Base-by-base conservation (phyloP, 2,888 invertebrate species). In the Machimus atricapillus region DNA sequence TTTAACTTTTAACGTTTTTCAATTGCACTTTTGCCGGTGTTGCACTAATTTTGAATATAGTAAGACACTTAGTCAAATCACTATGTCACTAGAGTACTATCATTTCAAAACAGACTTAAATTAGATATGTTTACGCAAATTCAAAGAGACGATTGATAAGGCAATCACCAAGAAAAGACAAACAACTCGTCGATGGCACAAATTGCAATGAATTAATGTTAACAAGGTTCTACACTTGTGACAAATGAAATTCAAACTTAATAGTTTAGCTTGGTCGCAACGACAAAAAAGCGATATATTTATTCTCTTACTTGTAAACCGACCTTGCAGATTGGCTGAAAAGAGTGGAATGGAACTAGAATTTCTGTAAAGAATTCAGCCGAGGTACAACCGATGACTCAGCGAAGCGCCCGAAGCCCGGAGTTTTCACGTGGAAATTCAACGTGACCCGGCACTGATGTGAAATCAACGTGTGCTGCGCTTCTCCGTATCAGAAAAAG, bases 341-440 rank as follows among this genome's bases (percentile, higher is more conserved):
- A 66, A 66, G 19, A 23, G 66, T 66, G 66, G 66, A 66, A 66
- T 66, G 40, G 12, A 66, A 66, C 66, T 66, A 66, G 66, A 66
- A 66, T 66, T 12, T 23, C 19, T 66, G 66, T 23, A 66, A n/a
- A 66, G 66, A 66, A 66, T 27, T 23, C 14, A 66, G 27, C 27
- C 66, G 66, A 66, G 27, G 66, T 23, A 27, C 3, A 12, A 2
- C 66, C 66, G 66, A 66, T 27, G 66, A 66, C 0, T 23, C 19
- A 66, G 66, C 66, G 19, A 12, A 66, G 27, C 23, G 3, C 14
- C 52, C 46, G 81, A 81, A 46, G 31, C 6, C 27, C 19, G 16
- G 31, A 66, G 43, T 86, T 87, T 87, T 86, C 87, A 87, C 87
- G 87, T 87, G 87, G 86, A 78, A 58, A 78, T 56, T 40, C 87